Base-by-base conservation (phyloP, 2,113 vertebrate species). In the Barnardius zonarius region DNA sequence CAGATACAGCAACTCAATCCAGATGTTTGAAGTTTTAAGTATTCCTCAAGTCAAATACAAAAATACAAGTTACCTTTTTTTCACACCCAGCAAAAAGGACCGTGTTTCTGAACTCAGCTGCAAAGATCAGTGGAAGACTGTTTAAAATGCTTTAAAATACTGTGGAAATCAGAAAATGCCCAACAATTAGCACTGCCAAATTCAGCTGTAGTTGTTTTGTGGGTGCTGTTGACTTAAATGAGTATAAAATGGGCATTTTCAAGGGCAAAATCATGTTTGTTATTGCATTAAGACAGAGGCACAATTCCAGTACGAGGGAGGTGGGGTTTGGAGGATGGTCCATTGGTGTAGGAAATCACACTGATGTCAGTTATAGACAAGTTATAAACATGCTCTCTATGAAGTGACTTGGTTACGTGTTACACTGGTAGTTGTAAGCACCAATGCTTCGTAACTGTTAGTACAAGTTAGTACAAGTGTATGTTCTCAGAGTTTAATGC, bases 401-500 rank as follows among this genome's bases (percentile, higher is more conserved):
- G 46, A 83, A 80, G 61, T 0, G 1, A 35, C 27, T 19, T 54
- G 39, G 28, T 61, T 39, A 28, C 8, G 25, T 39, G 17, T 69
- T 35, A 52, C 44, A n/a, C 13, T 1, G 6, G n/a, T 17, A 64
- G 43, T 4, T 54, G 7, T 15, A 37, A 63, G 11, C 7, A 17
- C 33, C 2, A 12, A 10, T 7, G 44, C 54, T 35, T 25, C 5
- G 0, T 14, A 54, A 64, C 7, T 15, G 22, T 22, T 24, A 9
- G 17, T 33, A 43, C 18, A 39, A 39, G 39, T 39, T 39, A 39
- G 39, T 39, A 39, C 39, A 39, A 39, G 30, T 8, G 2, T 39
- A 6, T 4, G 6, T 19, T 54, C 57, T 25, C 23, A 9, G 44
- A 37, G 31, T 24, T 54, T 33, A 31, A 72, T 17, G 6, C 7